These are phyloP conservation scores for Drosophila cognata DNA, from an alignment of 2,888 invertebrate species.

Conservation along the genomic window DNA sequence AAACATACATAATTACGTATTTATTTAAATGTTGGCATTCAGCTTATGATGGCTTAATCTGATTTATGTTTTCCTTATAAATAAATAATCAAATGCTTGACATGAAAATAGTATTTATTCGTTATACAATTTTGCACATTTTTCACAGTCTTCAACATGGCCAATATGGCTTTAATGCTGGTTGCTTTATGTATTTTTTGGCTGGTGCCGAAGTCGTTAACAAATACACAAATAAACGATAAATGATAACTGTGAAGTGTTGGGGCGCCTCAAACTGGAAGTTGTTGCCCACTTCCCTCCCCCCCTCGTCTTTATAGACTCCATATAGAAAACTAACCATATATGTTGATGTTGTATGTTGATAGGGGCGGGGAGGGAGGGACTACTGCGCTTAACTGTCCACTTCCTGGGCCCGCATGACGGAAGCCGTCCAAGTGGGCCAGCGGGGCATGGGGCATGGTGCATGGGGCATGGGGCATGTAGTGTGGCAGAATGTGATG, in stretches of 20 bases:
- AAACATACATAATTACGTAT: not conserved
- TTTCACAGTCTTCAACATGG: constrained; percentile 4
- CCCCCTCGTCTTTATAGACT: not conserved
- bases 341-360: constrained; percentile 22
- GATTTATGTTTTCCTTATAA: not conserved
- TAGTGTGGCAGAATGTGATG: constrained; percentile 26
- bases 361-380: constrained; percentile 1
- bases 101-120: not conserved
- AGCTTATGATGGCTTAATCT: not conserved
- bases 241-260: constrained; percentile 5
- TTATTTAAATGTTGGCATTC: not conserved
- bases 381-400: constrained; percentile 69
- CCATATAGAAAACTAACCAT: constrained; percentile 20
- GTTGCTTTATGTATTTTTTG: constrained; percentile 5
- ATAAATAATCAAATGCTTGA: not conserved
- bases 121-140: not conserved
- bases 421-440: constrained; percentile 60
- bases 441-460: constrained; percentile 1
- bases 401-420: constrained; percentile 79
- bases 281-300: not conserved
- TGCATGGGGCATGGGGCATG: not conserved
- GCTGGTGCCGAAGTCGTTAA: not conserved
- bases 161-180: constrained; percentile 20
- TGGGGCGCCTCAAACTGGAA: not conserved
- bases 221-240: constrained; percentile 5